A percentile compares a stretch with the other conserved stretches of the same genome.
Evolutionary conservation across 1,140 invertebrate species (phyloP).

Genomic region (Charaxes varanes): DNA sequence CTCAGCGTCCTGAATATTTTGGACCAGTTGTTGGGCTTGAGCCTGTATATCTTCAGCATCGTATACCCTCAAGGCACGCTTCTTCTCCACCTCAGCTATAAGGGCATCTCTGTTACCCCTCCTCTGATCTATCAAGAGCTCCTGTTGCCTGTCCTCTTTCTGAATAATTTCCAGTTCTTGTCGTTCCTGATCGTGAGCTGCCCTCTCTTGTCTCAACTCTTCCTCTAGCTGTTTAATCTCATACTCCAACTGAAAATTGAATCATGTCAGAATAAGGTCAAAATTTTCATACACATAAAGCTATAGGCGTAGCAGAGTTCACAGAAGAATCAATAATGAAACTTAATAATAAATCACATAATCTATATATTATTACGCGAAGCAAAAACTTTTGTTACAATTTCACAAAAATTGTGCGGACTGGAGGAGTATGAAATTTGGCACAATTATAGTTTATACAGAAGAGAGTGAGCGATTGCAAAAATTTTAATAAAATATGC

Average conservation of each 20-base stretch:
- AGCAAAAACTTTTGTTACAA: no score
- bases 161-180: constrained; percentile 35
- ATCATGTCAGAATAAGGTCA: no score
- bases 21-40: constrained; percentile 36
- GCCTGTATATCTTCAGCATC: constrained; percentile 55
- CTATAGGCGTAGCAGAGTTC: no score
- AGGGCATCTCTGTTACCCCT: constrained; percentile 38
- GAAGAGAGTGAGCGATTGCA: no score
- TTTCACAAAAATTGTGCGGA: no score
- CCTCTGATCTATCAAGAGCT: constrained; percentile 47
- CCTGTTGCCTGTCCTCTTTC: constrained; percentile 38
- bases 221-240: constrained; percentile 48
- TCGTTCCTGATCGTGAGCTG: constrained; percentile 31
- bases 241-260: constrained; percentile 41
- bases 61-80: constrained; percentile 44
- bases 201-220: constrained; percentile 47
- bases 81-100: constrained; percentile 45
- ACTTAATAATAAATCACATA: no score
- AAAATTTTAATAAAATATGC: no score
- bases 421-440: no score
- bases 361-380: no score
- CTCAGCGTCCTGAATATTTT: constrained; percentile 46
- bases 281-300: no score
- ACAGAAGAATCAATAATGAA: no score
- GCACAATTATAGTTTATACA: no score